Base-by-base conservation (phyloP, 2,888 invertebrate genomes). In the Lepidocyrtinus sp. region DNA sequence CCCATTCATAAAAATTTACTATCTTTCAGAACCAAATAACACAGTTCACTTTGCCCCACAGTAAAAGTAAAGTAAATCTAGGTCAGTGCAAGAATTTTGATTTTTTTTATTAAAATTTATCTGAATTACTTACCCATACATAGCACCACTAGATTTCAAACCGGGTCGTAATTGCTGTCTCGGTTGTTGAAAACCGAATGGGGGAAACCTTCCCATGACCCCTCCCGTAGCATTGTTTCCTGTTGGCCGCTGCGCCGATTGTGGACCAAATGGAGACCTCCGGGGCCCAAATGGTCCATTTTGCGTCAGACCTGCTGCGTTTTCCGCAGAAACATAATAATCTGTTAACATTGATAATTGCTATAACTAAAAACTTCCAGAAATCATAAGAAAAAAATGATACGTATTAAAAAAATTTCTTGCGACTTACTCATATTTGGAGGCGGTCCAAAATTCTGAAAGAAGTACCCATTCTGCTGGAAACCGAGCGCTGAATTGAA, bases 341-440 rank as follows among this genome's bases (percentile, higher is more conserved):
- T 68, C 22, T 22, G 68, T 68, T 19, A 17, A 19, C 45, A 19
- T 25, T 65, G 7, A 26, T 65, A 25, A n/a, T 19, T n/a, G 21
- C 68, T 46, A n/a, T n/a, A n/a, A n/a, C 25, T 62, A 1, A 62
- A 9, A 62, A 24, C 2, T 2, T 62, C 9, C 25, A 22, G 12
- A 17, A n/a, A 59, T 64, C 9, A 5, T 21, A 63, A 63, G 5
- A 63, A 21, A 24, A 21, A 63, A 19, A 46, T 21, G 21, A 22
- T 7, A 62, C n/a, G 15, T 25, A 22, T 63, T 63, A 22, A 7
- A 63, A 63, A 63, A 24, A 64, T 17, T 25, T 24, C 5, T 64
- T 27, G 26, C n/a, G 17, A 81, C 86, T 85, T 83, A 86, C 86
- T 83, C 86, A 86, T 85, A 77, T 86, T 86, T 19, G 86, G 86